A percentile compares a stretch with the other conserved stretches of the same genome.
Evolutionary conservation across 2,797 vertebrate species (phyloP).

Genomic region (Poecilia gillii): DNA sequence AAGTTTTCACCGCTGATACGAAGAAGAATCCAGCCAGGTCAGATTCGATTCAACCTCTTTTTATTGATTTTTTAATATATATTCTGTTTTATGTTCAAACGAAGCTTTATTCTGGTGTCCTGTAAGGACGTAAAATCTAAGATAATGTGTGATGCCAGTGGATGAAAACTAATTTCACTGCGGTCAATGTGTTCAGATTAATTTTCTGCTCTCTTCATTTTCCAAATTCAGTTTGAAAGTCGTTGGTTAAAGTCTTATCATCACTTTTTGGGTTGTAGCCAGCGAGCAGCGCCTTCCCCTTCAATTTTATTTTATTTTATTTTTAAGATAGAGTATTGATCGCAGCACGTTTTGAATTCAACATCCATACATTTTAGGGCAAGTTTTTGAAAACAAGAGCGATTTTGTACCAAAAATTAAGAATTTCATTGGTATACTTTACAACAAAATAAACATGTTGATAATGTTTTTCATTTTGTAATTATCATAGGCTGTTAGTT

Average conservation of each 20-base stretch:
- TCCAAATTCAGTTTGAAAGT: not conserved
- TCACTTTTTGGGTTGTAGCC: slow-evolving; percentile 6
- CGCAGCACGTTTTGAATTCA: not conserved
- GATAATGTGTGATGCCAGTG: not conserved
- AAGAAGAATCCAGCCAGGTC: slow-evolving; percentile 23
- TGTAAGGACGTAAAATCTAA: not conserved
- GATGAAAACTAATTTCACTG: too few species aligned
- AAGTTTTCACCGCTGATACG: slow-evolving; percentile 28
- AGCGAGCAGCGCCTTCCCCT: slow-evolving; percentile 24
- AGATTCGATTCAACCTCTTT: slow-evolving; percentile 35
- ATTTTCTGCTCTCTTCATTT: not conserved
- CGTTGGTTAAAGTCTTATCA: slow-evolving; percentile 6
- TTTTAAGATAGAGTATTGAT: not conserved
- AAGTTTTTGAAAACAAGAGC: not conserved
- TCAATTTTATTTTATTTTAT: not conserved
- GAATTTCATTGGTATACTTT: not conserved
- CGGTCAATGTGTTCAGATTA: not conserved
- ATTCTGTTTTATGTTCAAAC: not conserved
- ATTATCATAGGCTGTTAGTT: too few species aligned
- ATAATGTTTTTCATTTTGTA: too few species aligned
- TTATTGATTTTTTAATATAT: not conserved
- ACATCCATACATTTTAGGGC: not conserved
- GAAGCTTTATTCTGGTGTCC: not conserved
- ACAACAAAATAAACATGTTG: not conserved
- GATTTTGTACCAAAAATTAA: not conserved